These are phyloP conservation scores for Lutjanus erythropterus DNA, from an alignment of 2,113 vertebrate genomes.

Conservation along the genomic window DNA sequence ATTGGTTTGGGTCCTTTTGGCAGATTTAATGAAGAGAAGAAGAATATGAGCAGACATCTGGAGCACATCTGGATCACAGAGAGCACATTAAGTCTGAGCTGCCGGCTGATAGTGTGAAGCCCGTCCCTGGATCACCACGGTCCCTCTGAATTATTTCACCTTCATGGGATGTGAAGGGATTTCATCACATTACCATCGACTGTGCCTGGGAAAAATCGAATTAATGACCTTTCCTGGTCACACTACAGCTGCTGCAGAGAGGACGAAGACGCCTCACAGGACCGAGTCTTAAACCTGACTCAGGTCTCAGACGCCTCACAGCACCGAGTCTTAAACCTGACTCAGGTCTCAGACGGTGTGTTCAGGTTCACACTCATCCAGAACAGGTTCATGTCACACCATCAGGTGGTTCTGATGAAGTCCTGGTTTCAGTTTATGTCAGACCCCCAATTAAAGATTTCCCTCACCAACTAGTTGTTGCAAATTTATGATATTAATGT, in stretches of 20 bases:
- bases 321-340: no score
- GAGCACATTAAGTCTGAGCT: background rate
- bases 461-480: no score
- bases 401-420: background rate
- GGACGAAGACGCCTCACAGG: no score
- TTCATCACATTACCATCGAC: background rate
- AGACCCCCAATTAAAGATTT: no score
- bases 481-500: no score
- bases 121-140: background rate
- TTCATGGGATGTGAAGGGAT: no score
- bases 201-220: background rate
- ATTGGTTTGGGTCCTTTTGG: no score
- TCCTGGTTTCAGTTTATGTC: background rate
- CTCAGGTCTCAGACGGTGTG: background rate
- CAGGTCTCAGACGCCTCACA: no score
- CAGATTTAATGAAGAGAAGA: background rate
- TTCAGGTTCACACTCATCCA: background rate
- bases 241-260: background rate
- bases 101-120: background rate
- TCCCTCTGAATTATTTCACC: background rate
- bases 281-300: no score
- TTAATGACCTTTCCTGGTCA: constrained; percentile 1
- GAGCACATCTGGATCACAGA: background rate
- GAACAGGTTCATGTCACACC: background rate
- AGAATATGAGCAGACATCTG: background rate